A percentile compares a stretch with the other conserved stretches of the same genome.
These are phyloP conservation scores for Meiosimyza decipiens DNA, from an alignment of 2,888 invertebrate genomes.

Conservation along the genomic window DNA sequence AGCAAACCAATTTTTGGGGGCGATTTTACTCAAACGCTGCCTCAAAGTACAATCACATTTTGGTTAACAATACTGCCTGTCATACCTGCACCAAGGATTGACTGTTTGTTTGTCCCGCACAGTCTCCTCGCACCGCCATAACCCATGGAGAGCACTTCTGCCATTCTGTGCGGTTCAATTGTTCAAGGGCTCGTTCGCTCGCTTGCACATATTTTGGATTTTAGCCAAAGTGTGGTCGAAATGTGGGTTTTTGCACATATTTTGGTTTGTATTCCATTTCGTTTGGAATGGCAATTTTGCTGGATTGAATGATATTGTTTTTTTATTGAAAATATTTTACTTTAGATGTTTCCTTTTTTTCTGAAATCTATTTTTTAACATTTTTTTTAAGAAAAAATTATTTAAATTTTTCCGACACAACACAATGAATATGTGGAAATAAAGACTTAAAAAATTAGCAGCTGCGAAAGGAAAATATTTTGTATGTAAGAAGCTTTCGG, in stretches of 20 bases:
- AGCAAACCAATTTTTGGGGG: conserved; percentile 27
- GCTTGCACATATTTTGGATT: conserved; percentile 32
- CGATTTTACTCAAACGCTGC: neutral
- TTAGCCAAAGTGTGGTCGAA: conserved; percentile 30
- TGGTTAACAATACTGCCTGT: no score
- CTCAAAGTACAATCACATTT: neutral
- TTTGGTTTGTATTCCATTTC: neutral
- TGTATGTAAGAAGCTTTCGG: no score
- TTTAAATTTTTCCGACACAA: no score
- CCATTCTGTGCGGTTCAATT: neutral
- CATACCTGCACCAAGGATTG: no score
- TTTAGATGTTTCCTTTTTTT: no score
- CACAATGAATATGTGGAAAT: no score
- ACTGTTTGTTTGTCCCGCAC: no score
- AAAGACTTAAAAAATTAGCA: no score
- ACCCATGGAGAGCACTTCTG: no score
- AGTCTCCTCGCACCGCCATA: neutral
- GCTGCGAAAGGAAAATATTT: no score
- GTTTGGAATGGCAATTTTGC: neutral
- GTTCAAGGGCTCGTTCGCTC: conserved; percentile 4
- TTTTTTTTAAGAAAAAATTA: no score
- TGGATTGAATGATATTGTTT: neutral
- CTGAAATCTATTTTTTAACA: no score
- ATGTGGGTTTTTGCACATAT: conserved; percentile 14
- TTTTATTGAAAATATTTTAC: neutral